Percentiles rank a stretch among this genome's conserved stretches.
These are phyloP conservation scores for Polypterus bichir DNA, from an alignment of 2,113 vertebrate genomes.

Conservation along the genomic window DNA sequence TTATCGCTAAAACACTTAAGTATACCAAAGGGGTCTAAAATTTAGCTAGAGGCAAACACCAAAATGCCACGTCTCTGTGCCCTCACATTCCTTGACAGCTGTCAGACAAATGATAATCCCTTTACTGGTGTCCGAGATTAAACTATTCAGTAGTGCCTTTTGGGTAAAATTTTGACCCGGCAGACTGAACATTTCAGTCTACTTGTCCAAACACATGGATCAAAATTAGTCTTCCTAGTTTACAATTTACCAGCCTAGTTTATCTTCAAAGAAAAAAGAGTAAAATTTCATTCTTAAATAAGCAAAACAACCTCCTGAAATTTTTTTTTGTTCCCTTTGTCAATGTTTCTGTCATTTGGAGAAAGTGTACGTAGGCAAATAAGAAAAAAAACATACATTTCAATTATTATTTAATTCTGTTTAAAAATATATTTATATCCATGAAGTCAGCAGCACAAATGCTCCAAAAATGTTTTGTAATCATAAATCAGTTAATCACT, in stretches of 20 bases:
- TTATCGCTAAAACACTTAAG: neutral
- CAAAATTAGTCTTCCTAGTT: slow-evolving; percentile 27
- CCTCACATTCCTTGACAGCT: slow-evolving; percentile 28
- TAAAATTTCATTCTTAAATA: slow-evolving; percentile 37
- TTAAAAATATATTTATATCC: too few relatives aligned
- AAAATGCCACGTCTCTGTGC: neutral
- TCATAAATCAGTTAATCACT: too few relatives aligned
- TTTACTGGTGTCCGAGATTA: slow-evolving; percentile 27
- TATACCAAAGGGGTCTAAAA: neutral
- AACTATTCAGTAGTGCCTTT: slow-evolving; percentile 30
- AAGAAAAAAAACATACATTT: too few relatives aligned
- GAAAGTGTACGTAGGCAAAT: too few relatives aligned
- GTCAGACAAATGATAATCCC: slow-evolving; percentile 36
- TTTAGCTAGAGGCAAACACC: neutral
- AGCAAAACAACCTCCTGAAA: slow-evolving; percentile 37
- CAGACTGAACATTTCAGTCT: slow-evolving; percentile 10
- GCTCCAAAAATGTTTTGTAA: too few relatives aligned
- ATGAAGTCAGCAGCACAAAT: too few relatives aligned
- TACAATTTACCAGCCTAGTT: slow-evolving; percentile 35
- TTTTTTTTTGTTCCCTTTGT: slow-evolving; percentile 29
- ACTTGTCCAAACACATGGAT: slow-evolving; percentile 19
- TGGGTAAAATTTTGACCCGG: slow-evolving; percentile 10
- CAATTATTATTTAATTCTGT: too few relatives aligned
- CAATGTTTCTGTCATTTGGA: neutral
- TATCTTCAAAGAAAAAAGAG: slow-evolving; percentile 44